phyloP scores from a whole-genome alignment of 2,888 invertebrate genomes.

The Noctuana brunneofusca region DNA sequence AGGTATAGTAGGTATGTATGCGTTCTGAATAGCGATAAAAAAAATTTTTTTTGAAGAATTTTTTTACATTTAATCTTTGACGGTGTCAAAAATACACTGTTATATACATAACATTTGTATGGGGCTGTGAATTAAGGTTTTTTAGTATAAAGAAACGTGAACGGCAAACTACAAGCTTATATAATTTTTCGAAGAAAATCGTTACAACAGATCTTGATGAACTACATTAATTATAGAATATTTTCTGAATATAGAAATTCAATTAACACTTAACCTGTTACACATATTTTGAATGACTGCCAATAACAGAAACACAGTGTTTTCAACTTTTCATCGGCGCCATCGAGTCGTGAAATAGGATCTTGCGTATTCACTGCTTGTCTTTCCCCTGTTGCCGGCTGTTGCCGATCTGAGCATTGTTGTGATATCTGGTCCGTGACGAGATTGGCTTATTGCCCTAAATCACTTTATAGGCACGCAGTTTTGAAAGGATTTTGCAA shows the following conservation, averaged over 20 bases:
- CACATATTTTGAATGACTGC: constrained; percentile 7
- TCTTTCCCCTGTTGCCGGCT: constrained; percentile 11
- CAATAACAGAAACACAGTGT: constrained; percentile 11
- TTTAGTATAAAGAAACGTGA: neutral
- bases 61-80: too few species aligned
- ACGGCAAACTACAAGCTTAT: too few species aligned
- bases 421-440: constrained; percentile 41
- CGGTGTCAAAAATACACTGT: too few species aligned
- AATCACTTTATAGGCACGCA: constrained; percentile 14
- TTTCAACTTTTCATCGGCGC: constrained; percentile 39
- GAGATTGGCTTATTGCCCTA: constrained; percentile 34
- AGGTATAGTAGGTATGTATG: too few species aligned
- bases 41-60: too few species aligned
- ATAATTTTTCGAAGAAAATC: neutral
- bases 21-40: too few species aligned
- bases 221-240: too few species aligned
- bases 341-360: constrained; percentile 73
- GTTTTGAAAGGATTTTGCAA: constrained; percentile 29
- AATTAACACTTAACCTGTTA: constrained; percentile 6
- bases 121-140: too few species aligned
- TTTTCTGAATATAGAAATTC: constrained; percentile 8
- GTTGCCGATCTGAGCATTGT: constrained; percentile 26
- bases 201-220: too few species aligned
- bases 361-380: constrained; percentile 52
- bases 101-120: too few species aligned